Percentiles rank a stretch among this genome's conserved stretches.
These are phyloP conservation scores for Emberiza fucata DNA, from an alignment of 2,113 vertebrate genomes.

Conservation along the genomic window DNA sequence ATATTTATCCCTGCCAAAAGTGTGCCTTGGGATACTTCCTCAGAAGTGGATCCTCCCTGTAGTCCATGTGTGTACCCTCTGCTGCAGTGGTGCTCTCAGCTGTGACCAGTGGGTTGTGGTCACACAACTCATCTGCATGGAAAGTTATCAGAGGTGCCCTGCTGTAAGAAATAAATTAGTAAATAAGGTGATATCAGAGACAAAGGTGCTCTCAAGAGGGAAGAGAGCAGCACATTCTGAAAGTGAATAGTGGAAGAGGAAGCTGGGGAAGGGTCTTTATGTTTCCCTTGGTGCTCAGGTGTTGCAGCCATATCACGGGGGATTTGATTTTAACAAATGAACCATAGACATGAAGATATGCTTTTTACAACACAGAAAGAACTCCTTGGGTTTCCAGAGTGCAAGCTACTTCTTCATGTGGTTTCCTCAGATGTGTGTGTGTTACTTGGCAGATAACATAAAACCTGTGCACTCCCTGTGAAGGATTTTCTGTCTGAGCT, in stretches of 20 bases:
- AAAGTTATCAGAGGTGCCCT: neutral
- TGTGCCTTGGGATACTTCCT: neutral
- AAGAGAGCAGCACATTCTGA: neutral
- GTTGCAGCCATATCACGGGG: neutral
- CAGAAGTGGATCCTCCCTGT: neutral
- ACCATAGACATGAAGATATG: neutral
- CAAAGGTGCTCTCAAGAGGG: neutral
- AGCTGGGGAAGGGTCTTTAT: neutral
- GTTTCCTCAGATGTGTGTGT: neutral
- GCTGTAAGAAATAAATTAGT: neutral
- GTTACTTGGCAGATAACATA: neutral
- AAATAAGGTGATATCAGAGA: neutral
- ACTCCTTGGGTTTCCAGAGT: neutral
- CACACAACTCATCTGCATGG: neutral
- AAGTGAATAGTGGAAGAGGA: neutral
- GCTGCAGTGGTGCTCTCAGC: neutral
- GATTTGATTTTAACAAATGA: neutral
- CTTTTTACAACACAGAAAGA: neutral
- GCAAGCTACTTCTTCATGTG: neutral
- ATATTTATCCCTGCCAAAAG: neutral
- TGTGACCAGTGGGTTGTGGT: accelerated
- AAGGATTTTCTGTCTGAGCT: neutral
- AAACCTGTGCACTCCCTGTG: neutral
- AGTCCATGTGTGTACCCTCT: neutral
- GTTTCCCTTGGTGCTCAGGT: neutral